These are phyloP conservation scores for Holotrichia oblita DNA, from an alignment of 1,140 invertebrate genomes.

Conservation along the genomic window DNA sequence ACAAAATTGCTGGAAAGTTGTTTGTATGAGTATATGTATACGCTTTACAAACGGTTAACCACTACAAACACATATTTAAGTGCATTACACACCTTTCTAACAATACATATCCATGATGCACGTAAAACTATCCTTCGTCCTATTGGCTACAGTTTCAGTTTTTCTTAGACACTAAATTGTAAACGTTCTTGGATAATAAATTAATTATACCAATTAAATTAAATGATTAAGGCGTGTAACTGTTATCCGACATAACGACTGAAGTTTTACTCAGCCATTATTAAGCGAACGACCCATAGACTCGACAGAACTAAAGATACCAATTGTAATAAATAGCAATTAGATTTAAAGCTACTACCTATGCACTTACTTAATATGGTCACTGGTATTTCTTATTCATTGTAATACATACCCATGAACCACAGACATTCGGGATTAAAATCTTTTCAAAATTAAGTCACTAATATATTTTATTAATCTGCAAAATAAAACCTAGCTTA, in stretches of 20 bases:
- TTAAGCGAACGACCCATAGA: background rate
- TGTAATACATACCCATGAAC: background rate
- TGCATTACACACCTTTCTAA: too few species aligned
- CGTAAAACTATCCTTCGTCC: too few species aligned
- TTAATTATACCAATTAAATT: background rate
- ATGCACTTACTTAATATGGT: background rate
- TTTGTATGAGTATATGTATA: too few species aligned
- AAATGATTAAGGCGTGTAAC: conserved; percentile 8
- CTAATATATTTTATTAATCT: background rate
- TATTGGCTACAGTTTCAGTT: too few species aligned
- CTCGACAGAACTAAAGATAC: background rate
- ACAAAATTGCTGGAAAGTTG: too few species aligned
- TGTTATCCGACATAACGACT: background rate
- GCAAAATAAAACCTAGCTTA: background rate
- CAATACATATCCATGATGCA: too few species aligned
- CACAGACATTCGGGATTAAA: background rate
- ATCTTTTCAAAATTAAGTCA: conserved; percentile 1
- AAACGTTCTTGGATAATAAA: background rate
- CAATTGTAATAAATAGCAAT: conserved; percentile 2
- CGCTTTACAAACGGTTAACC: too few species aligned
- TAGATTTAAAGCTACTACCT: background rate
- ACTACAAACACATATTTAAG: too few species aligned
- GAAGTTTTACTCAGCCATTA: background rate
- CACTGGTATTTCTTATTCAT: background rate
- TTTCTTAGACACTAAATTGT: background rate